These are phyloP conservation scores for Laothoe populi DNA, from an alignment of 2,888 invertebrate species.

Conservation along the genomic window DNA sequence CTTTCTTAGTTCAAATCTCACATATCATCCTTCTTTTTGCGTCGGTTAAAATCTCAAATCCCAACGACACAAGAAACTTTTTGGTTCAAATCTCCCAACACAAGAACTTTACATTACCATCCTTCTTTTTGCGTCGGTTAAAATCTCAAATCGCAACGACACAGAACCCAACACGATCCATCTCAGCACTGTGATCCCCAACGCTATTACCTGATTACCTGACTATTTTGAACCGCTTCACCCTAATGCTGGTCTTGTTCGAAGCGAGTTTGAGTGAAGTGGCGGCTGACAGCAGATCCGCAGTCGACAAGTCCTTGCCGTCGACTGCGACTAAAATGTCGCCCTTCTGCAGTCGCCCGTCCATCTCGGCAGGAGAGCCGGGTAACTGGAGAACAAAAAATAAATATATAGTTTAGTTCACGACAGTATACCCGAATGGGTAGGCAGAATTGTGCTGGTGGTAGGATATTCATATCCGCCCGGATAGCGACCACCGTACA, in stretches of 20 bases:
- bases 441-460: no score
- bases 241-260: slow-evolving; percentile 92
- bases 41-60: not conserved
- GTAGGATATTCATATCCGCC: no score
- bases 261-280: slow-evolving; percentile 94
- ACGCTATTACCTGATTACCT: slow-evolving; percentile 53
- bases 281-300: slow-evolving; percentile 93
- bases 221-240: slow-evolving; percentile 92
- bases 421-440: no score
- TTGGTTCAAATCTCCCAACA: not conserved
- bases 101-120: not conserved
- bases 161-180: no score
- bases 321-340: slow-evolving; percentile 96
- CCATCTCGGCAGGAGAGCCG: slow-evolving; percentile 94
- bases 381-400: slow-evolving; percentile 89
- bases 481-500: no score
- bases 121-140: not conserved
- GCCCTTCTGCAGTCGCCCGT: slow-evolving; percentile 95
- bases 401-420: no score
- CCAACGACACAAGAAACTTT: no score
- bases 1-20: no score
- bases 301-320: slow-evolving; percentile 91
- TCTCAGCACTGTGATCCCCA: no score
- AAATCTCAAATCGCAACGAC: no score
- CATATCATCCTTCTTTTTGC: no score